Base-by-base conservation (phyloP, 2,888 invertebrate genomes). In the Netelia virgata region DNA sequence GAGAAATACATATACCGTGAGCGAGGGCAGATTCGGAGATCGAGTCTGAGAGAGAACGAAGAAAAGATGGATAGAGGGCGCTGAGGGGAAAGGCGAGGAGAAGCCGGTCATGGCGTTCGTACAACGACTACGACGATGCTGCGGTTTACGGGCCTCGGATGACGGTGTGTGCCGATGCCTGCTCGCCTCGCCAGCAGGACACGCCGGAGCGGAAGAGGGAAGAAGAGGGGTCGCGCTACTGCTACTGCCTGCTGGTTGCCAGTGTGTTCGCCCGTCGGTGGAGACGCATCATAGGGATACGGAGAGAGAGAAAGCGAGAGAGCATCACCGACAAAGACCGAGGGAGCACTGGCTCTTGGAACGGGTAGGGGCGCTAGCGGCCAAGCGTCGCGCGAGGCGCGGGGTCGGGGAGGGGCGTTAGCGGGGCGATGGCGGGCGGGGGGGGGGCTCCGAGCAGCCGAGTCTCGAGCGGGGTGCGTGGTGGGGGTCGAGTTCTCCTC, bases 401-500 rank as follows among this genome's bases (percentile, higher is more conserved):
- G 16, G 47, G n/a, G 63, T 20, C 11, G 28, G 18, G 43, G 68
- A 69, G 53, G 50, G 23, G 28, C 36, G 79, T 36, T 59, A 61
- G 74, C 50, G 66, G 41, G 59, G 57, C 28, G 73, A 57, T 59
- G 55, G 74, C 47, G 70, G n/a, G n/a, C n/a, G 36, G 63, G 63
- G 23, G 64, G 63, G 81, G 76, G 72, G 86, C 53, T 82, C 70
- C 66, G 57, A 73, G 79, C 69, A 83, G 73, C 75, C 69, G 59
- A 75, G 66, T 72, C 78, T 66, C 83, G 81, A 77, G 57, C 72
- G 82, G 66, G 36, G 53, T 68, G 61, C 53, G 74, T 86, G 82
- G 88, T 82, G 87, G 87, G 87, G 86, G 87, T 82, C 82, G 82
- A 77, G 86, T 85, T 86, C 90, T 88, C 88, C 88, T 90, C 88